Base-by-base conservation (phyloP, 53 echinoderm and acorn worm species). In the Echinarachnius parma region DNA sequence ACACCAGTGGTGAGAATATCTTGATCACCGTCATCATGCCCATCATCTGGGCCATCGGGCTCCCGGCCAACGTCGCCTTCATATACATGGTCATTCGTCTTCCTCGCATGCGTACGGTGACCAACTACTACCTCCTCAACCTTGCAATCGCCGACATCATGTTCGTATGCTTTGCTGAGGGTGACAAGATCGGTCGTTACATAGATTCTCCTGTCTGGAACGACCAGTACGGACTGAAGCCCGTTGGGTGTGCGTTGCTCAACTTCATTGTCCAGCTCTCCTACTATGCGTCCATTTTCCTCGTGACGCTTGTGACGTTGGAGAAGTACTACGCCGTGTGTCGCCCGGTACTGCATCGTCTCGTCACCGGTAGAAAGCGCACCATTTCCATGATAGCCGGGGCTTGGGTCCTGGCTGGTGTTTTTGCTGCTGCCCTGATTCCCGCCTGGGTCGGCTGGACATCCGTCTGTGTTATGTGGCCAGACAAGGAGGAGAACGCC, bases 241-340 rank as follows among this genome's bases (percentile, higher is more conserved):
- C 65, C 21, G 72, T 32, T 3, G 67, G 93, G 16, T 93, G 89
- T 65, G 72, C 76, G 53, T 1, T 82, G 28, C 60, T 86, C 4
- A 62, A 75, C 69, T 71, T 54, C 32, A 48, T 82, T 21, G 53
- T 76, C 1, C 79, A 93, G 45, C 54, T 81, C 25, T 66, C 57
- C 19, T 87, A 82, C 34, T 93, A 80, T 25, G 83, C 74, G 3
- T 89, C 89, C 9, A 70, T 86, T 28, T 83, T 89, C 46, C 79
- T 88, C 0, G 82, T 93, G 11, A 85, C 85, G 4, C 75, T 89
- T 57, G 88, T 93, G 9, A 82, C 93, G 4, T 34, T 85, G 8
- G 93, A 93, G 66, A 89, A 89, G 34, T 93, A 82, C 57, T 89
- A 85, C 64, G 89, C 89, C 11, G 79, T 93, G 13, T 88, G 86